Conservation (phyloP, 2,113 vertebrate genomes). For the Phaetusa simplex region DNA sequence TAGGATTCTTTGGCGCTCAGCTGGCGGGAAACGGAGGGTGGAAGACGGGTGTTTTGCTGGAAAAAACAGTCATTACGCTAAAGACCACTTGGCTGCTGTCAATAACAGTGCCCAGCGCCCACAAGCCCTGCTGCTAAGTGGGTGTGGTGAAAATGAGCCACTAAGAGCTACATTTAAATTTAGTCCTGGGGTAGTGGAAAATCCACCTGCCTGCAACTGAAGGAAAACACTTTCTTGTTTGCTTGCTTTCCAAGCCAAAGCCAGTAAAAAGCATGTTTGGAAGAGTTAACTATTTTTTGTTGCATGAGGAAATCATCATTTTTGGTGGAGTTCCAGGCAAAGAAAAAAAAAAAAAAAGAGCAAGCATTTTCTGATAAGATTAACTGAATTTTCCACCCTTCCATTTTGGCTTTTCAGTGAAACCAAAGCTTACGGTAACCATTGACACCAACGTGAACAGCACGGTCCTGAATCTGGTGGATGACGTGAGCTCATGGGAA, state of each 20-base stretch:
- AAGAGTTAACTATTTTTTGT: neutral
- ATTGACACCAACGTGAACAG: constrained; percentile 84
- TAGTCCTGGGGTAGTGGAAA: constrained; percentile 61
- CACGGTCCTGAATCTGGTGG: constrained; percentile 74
- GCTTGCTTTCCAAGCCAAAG: constrained; percentile 41
- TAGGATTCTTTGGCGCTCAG: neutral
- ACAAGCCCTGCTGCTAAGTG: constrained; percentile 21
- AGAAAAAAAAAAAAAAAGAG: neutral
- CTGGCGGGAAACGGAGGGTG: neutral
- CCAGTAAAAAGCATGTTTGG: neutral
- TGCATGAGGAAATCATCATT: neutral
- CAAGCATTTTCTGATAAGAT: neutral
- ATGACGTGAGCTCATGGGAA: constrained; percentile 72
- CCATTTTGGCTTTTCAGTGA: constrained; percentile 74
- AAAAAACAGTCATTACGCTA: constrained; percentile 23
- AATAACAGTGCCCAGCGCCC: constrained; percentile 39
- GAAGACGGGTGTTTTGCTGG: constrained; percentile 12
- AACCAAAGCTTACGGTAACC: constrained; percentile 86
- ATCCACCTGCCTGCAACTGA: constrained; percentile 48
- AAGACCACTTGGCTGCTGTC: constrained; percentile 21
- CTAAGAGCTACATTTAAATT: constrained; percentile 37
- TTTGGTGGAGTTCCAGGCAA: neutral
- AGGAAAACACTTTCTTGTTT: constrained; percentile 61
- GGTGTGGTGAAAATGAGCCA: constrained; percentile 54
- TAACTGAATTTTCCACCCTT: neutral